These are phyloP conservation scores for Morpho achilles DNA, from an alignment of 2,888 invertebrate genomes.

Conservation along the genomic window DNA sequence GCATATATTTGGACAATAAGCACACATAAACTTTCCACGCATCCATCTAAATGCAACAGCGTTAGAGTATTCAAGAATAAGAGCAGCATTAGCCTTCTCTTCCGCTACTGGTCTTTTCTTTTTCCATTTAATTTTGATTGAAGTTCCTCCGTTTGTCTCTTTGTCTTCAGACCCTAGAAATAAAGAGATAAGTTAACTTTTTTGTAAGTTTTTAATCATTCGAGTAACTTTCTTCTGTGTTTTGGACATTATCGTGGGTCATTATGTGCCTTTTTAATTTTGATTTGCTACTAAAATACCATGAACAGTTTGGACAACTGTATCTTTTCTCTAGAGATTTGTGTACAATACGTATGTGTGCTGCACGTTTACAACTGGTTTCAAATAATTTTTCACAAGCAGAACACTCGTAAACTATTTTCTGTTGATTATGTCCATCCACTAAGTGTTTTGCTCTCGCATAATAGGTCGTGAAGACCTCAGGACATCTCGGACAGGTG, in stretches of 20 bases:
- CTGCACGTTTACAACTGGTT: conserved; percentile 53
- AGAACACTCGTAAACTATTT: conserved; percentile 46
- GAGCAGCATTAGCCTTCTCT: conserved; percentile 52
- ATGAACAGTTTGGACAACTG: conserved; percentile 46
- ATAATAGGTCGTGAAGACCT: conserved; percentile 59
- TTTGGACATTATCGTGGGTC: conserved; percentile 41
- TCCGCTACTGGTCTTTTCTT: conserved; percentile 39
- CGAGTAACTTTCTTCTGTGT: conserved; percentile 11
- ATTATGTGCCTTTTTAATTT: conserved; percentile 47
- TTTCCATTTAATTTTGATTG: conserved; percentile 44
- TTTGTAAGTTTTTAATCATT: conserved; percentile 10
- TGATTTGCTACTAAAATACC: conserved; percentile 45
- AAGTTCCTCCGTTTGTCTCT: conserved; percentile 20
- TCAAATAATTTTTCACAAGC: conserved; percentile 52
- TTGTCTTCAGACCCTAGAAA: conserved; percentile 49
- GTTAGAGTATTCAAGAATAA: conserved; percentile 52
- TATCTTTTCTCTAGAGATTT: conserved; percentile 40
- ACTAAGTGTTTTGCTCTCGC: conserved; percentile 58
- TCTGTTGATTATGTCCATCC: conserved; percentile 50
- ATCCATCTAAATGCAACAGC: conserved; percentile 54
- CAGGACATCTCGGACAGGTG: conserved; percentile 60
- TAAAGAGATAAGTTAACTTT: conserved; percentile 31
- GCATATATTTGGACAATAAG: conserved; percentile 45
- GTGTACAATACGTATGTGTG: conserved; percentile 49
- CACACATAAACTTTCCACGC: conserved; percentile 56